These are phyloP conservation scores for Anthonomus grandis DNA, from an alignment of 1,140 invertebrate genomes.

Conservation along the genomic window DNA sequence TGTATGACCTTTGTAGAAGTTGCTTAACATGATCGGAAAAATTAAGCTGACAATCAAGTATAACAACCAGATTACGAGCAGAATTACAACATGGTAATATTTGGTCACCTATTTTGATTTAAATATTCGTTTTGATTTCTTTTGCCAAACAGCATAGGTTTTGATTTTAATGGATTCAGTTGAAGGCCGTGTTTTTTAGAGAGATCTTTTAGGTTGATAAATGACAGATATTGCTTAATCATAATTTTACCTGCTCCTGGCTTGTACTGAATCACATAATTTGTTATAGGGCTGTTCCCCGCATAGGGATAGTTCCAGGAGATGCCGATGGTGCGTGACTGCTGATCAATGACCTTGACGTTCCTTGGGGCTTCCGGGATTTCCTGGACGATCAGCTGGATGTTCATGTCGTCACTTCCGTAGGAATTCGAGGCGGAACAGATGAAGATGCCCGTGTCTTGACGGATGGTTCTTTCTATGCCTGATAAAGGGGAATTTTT, in stretches of 20 bases:
- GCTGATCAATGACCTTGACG: slow-evolving; percentile 76
- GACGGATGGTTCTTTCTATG: slow-evolving; percentile 76
- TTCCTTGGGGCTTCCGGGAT: slow-evolving; percentile 85
- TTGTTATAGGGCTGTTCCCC: slow-evolving; percentile 83
- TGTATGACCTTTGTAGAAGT: no score
- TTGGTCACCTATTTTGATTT: no score
- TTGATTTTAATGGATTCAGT: no score
- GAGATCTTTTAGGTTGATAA: no score
- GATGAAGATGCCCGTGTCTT: slow-evolving; percentile 85
- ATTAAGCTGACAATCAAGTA: no score
- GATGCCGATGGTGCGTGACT: slow-evolving; percentile 73
- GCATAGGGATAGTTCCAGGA: slow-evolving; percentile 83
- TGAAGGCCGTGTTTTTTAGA: no score
- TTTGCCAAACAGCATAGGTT: no score
- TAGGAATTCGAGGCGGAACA: slow-evolving; percentile 86
- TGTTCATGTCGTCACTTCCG: slow-evolving; percentile 86
- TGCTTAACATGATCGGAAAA: no score
- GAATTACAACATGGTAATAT: no score
- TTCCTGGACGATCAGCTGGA: slow-evolving; percentile 88
- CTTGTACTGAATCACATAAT: slow-evolving; percentile 85
- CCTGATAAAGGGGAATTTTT: slow-evolving; percentile 21
- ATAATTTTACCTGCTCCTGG: slow-evolving; percentile 68
- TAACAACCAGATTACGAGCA: no score
- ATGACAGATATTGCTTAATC: no score
- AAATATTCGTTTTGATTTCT: no score